These are phyloP conservation scores for Cichladusa arquata DNA, from an alignment of 2,113 vertebrate genomes.

Conservation along the genomic window DNA sequence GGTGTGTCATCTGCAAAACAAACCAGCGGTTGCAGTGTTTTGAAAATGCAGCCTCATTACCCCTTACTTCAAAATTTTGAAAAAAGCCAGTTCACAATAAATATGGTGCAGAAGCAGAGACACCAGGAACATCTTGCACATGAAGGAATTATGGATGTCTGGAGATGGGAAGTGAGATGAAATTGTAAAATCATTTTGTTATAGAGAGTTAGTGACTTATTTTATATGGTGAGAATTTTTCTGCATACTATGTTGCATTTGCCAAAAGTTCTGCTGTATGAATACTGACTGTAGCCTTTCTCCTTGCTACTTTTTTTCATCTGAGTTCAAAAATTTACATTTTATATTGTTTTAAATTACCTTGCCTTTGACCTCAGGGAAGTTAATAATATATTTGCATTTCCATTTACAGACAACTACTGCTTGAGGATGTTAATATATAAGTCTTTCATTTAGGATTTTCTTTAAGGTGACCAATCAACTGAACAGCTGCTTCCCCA, in stretches of 20 bases:
- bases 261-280: not conserved
- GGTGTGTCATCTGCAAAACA: not conserved
- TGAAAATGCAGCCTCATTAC: not conserved
- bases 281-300: not conserved
- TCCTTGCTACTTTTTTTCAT: not conserved
- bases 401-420: constrained; percentile 26
- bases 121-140: not conserved
- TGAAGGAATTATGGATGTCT: not conserved
- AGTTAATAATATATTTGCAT: not conserved
- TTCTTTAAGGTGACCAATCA: constrained; percentile 28
- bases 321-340: not conserved
- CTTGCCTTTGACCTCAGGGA: not conserved
- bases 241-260: not conserved
- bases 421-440: constrained; percentile 16
- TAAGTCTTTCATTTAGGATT: constrained; percentile 30
- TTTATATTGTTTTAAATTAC: constrained; percentile 6
- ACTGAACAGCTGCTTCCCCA: not conserved
- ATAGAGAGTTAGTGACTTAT: not conserved
- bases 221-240: not conserved
- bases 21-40: not conserved
- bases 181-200: not conserved
- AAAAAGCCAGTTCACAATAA: not conserved
- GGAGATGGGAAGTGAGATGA: not conserved
- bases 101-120: not conserved
- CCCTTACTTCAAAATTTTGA: not conserved